These are phyloP conservation scores for Dinocampus coccinellae DNA, from an alignment of 2,888 invertebrate species.

Conservation along the genomic window DNA sequence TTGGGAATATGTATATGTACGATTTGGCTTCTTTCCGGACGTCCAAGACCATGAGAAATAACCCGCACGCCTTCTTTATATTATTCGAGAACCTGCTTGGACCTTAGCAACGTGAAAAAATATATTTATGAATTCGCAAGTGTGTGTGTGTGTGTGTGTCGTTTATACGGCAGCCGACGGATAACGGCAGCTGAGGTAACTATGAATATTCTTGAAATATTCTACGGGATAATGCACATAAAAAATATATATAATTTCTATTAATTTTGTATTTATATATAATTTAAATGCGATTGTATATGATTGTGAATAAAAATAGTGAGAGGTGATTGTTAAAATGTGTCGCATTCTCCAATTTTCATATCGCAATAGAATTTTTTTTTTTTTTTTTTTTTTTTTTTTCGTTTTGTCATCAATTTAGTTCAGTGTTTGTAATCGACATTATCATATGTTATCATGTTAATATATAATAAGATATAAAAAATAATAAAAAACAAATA, in stretches of 20 bases:
- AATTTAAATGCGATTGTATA: background rate
- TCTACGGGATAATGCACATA: no score
- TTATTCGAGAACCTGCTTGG: conserved; percentile 23
- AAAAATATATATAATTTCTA: no score
- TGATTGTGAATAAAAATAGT: background rate
- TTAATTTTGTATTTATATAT: no score
- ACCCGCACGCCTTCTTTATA: conserved; percentile 1
- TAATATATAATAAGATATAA: conserved; percentile 44
- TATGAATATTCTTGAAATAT: background rate
- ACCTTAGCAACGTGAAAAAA: background rate
- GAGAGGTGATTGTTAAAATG: conserved; percentile 39
- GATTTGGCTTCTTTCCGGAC: conserved; percentile 22
- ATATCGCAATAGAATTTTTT: conserved; percentile 63
- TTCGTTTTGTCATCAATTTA: conserved; percentile 60
- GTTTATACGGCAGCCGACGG: conserved; percentile 13
- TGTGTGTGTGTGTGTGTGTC: background rate
- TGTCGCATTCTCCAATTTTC: conserved; percentile 47
- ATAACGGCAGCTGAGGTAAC: background rate
- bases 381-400: no score
- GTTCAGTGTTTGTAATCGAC: conserved; percentile 53
- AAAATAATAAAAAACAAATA: conserved; percentile 60
- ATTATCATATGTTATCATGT: conserved; percentile 62
- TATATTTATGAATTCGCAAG: no score
- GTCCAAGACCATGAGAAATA: background rate
- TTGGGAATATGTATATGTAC: conserved; percentile 12